These are phyloP conservation scores for Drosophila bocqueti DNA, from an alignment of 1,140 invertebrate genomes.

Conservation along the genomic window DNA sequence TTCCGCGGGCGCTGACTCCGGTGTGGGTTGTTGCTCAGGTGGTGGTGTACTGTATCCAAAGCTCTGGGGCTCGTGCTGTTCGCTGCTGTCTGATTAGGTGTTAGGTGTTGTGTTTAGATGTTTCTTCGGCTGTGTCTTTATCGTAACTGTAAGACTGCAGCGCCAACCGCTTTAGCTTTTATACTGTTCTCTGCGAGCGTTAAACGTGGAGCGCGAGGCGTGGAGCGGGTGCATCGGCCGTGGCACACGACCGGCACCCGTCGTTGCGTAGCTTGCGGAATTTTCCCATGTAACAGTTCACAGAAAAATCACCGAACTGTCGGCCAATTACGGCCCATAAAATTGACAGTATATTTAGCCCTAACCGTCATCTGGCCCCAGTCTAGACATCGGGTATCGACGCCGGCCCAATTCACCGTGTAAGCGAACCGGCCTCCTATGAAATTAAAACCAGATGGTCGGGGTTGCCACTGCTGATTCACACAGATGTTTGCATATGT, in stretches of 20 bases:
- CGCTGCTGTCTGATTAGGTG: constrained; percentile 1
- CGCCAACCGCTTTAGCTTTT: constrained; percentile 40
- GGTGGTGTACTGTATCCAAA: background rate
- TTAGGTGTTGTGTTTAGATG: constrained; percentile 6
- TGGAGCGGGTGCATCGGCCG: constrained; percentile 35
- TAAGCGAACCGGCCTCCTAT: constrained; percentile 21
- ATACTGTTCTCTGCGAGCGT: constrained; percentile 60
- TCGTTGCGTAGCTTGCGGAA: constrained; percentile 39
- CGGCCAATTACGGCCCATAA: constrained; percentile 38
- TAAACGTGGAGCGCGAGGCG: constrained; percentile 24
- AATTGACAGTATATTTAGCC: constrained; percentile 60
- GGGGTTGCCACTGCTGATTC: constrained; percentile 13
- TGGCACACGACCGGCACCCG: constrained; percentile 42
- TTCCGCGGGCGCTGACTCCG: background rate
- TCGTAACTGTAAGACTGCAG: constrained; percentile 32
- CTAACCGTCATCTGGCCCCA: constrained; percentile 23
- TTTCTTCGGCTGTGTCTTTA: constrained; percentile 29
- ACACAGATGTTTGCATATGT: constrained; percentile 24
- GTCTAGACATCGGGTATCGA: constrained; percentile 22
- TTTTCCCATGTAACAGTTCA: constrained; percentile 62
- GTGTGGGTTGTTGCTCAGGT: background rate
- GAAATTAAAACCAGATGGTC: constrained; percentile 32
- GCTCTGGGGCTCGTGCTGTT: constrained; percentile 5
- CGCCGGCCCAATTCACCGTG: constrained; percentile 32
- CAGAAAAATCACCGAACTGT: constrained; percentile 57